Conservation (phyloP, 2,113 vertebrate genomes). For the Thalassarche chlororhynchos region DNA sequence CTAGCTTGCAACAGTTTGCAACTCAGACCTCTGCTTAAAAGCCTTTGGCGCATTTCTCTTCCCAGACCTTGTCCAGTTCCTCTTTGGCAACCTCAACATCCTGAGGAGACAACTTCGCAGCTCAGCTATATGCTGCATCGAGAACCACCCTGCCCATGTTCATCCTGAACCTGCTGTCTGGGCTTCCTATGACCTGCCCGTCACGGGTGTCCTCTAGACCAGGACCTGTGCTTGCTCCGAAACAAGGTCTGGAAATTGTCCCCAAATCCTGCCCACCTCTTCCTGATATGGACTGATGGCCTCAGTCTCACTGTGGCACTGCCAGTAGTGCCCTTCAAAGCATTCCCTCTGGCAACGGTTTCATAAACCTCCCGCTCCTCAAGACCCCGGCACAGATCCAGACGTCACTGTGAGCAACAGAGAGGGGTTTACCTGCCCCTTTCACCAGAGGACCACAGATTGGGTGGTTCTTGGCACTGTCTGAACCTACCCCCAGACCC, state of each 20-base stretch:
- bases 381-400: neutral
- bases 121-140: neutral
- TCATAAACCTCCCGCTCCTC: neutral
- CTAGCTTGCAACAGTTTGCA: neutral
- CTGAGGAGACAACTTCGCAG: neutral
- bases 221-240: neutral
- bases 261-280: neutral
- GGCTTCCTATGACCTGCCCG: neutral
- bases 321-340: neutral
- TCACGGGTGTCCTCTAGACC: too few species aligned
- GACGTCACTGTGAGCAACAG: fast-evolving
- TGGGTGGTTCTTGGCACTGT: neutral
- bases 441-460: neutral
- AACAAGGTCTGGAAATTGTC: neutral
- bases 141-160: neutral
- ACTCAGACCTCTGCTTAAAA: neutral
- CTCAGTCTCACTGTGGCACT: neutral
- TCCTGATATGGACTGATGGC: neutral
- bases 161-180: neutral
- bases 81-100: neutral
- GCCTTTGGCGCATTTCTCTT: neutral
- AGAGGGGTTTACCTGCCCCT: neutral
- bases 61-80: neutral
- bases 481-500: neutral
- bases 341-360: neutral